Percentiles rank a stretch among this genome's conserved stretches.
These are phyloP conservation scores for Heliocidaris tuberculata DNA, from an alignment of 35 echinoderm and acorn worm genomes.

Conservation along the genomic window DNA sequence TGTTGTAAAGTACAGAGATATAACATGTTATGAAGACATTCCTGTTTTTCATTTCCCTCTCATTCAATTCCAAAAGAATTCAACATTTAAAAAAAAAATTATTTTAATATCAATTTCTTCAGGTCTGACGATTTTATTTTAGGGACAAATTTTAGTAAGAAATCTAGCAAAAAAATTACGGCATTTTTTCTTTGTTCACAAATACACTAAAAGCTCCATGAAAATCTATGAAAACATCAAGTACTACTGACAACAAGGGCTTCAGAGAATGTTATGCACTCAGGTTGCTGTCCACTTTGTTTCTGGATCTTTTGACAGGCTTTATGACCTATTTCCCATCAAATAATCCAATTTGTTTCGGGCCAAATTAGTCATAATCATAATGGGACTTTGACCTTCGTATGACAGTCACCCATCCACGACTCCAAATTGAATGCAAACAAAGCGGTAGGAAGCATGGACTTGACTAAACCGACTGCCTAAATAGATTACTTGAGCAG, in stretches of 20 bases:
- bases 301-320: not conserved
- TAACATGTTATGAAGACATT: too few relatives aligned
- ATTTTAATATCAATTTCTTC: too few relatives aligned
- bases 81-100: too few relatives aligned
- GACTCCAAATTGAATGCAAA: not conserved
- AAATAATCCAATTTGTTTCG: not conserved
- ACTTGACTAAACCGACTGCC: not conserved
- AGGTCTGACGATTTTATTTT: too few relatives aligned
- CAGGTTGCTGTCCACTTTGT: not conserved
- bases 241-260: too few relatives aligned
- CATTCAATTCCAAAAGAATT: too few relatives aligned
- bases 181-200: too few relatives aligned
- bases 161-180: too few relatives aligned
- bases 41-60: too few relatives aligned
- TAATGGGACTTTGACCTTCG: slow-evolving; percentile 1
- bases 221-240: too few relatives aligned
- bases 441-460: not conserved
- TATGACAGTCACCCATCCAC: not conserved
- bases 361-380: slow-evolving; percentile 17
- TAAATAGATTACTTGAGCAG: not conserved
- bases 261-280: not conserved
- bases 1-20: not conserved
- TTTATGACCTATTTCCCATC: slow-evolving; percentile 2
- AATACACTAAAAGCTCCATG: too few relatives aligned
- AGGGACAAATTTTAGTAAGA: too few relatives aligned